Base-by-base conservation (phyloP, 2,113 vertebrate genomes). In the Hippocampus barbouri region DNA sequence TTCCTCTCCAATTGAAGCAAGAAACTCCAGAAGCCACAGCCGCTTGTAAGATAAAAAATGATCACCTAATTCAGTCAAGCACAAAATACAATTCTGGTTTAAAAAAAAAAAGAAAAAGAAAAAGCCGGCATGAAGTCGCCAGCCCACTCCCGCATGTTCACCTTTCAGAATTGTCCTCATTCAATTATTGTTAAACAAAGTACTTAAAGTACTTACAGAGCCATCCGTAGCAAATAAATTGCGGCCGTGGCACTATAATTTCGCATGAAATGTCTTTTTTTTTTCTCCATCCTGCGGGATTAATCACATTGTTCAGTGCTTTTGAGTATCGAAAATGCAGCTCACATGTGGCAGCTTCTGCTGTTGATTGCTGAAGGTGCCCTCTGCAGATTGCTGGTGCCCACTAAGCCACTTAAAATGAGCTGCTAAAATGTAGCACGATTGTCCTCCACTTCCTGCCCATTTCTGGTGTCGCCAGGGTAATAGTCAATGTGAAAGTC, bases 11-110 rank as follows among this genome's bases (percentile, higher is more conserved):
- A 93, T 92, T 87, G 82, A 77, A 88, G 90, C 89, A 75, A 88
- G 81, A 86, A 91, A 90, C 89, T 90, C 88, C 86, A 91, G 87
- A 91, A 93, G 88, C 88, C 91, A 87, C 80, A 81, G 69, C 85
- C 81, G 88, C 85, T 78, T 91, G 90, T 87, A 88, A 93, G 92
- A 93, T 93, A 92, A 93, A 93, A 92, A 93, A 92, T 91, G 91
- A 93, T 93, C 92, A 93, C 92, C 92, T 92, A 92, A 92, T 93
- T 93, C 92, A 93, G 85, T 93, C 92, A 91, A 93, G 92, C 92
- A 93, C 88, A 93, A 93, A 93, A 93, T 93, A 91, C 90, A 91
- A 91, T 93, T 91, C 90, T 86, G 87, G 83, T 81, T 81, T 82
- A 83, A 82, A 75, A 45, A 14, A 14, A 45, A 45, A 10, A 1